Conservation (phyloP, 2,888 invertebrate species). For the Torymus auratus region DNA sequence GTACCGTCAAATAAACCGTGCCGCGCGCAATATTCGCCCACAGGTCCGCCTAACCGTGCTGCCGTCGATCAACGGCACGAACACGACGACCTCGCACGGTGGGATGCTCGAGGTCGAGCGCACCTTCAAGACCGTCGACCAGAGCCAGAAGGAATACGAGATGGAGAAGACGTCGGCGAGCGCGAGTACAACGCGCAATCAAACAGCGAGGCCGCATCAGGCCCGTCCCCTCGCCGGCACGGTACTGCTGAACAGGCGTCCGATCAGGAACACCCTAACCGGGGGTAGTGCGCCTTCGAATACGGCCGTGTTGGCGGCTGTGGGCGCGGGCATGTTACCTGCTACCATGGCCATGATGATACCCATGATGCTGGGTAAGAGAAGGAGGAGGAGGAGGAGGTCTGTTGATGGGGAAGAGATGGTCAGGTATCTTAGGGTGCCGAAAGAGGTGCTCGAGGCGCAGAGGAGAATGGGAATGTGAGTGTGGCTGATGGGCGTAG, state of each 20-base stretch:
- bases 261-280: constrained; percentile 69
- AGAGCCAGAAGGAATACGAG: constrained; percentile 78
- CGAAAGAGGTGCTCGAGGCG: constrained; percentile 2
- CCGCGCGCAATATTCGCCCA: constrained; percentile 23
- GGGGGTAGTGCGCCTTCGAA: constrained; percentile 76
- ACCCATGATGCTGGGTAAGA: constrained; percentile 85
- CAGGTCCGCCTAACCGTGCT: constrained; percentile 84
- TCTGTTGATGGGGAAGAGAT: constrained; percentile 41
- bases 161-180: constrained; percentile 59
- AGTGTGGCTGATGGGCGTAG: not conserved
- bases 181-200: not conserved
- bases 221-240: not conserved
- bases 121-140: constrained; percentile 84
- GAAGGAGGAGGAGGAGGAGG: constrained; percentile 74
- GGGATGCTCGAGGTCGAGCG: constrained; percentile 86
- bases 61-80: constrained; percentile 82
- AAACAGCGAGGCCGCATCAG: not conserved
- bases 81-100: constrained; percentile 82
- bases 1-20: too few relatives aligned
- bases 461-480: constrained; percentile 18
- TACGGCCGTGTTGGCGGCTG: constrained; percentile 84
- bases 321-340: constrained; percentile 88
- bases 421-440: constrained; percentile 20
- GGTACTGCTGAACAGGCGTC: constrained; percentile 63
- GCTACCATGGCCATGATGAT: constrained; percentile 89